phyloP scores from a whole-genome alignment of 2,113 vertebrate genomes.

The Callopanchax toddi region DNA sequence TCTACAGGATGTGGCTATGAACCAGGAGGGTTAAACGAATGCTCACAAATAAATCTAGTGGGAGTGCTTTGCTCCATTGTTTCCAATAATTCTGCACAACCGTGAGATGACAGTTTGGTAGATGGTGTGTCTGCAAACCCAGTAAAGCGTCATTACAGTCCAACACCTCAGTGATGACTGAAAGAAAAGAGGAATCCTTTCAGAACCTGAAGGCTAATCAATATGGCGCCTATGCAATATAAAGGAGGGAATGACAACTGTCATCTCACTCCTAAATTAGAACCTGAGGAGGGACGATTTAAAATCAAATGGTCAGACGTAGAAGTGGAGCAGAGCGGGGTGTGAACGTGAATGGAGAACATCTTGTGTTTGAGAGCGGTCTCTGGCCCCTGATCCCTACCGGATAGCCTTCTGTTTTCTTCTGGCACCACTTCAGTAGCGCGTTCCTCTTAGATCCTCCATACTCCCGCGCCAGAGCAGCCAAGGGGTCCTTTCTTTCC shows the following conservation, averaged over 20 bases:
- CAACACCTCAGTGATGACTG: slow-evolving; percentile 13
- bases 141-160: slow-evolving; percentile 9
- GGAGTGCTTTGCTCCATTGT: slow-evolving; percentile 21
- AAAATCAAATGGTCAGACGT: slow-evolving; percentile 14
- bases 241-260: not conserved
- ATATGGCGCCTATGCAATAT: slow-evolving; percentile 5
- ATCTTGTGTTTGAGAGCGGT: slow-evolving; percentile 41
- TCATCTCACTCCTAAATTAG: slow-evolving; percentile 35
- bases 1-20: slow-evolving; percentile 29
- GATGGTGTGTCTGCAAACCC: slow-evolving; percentile 26
- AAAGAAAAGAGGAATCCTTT: not conserved
- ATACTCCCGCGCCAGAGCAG: slow-evolving; percentile 92
- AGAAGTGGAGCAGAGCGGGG: slow-evolving; percentile 18
- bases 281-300: slow-evolving; percentile 6
- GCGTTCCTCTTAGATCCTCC: slow-evolving; percentile 98
- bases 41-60: slow-evolving; percentile 36
- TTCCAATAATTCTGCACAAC: slow-evolving; percentile 48
- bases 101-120: slow-evolving; percentile 34
- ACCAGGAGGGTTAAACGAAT: slow-evolving; percentile 11
- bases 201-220: slow-evolving; percentile 8
- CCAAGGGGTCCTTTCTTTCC: slow-evolving; percentile 96
- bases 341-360: slow-evolving; percentile 34
- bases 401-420: slow-evolving; percentile 95
- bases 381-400: slow-evolving; percentile 80
- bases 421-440: slow-evolving; percentile 97